Evolutionary conservation across 2,888 invertebrate species (phyloP).

Genomic region (Habrosyne pyritoides): DNA sequence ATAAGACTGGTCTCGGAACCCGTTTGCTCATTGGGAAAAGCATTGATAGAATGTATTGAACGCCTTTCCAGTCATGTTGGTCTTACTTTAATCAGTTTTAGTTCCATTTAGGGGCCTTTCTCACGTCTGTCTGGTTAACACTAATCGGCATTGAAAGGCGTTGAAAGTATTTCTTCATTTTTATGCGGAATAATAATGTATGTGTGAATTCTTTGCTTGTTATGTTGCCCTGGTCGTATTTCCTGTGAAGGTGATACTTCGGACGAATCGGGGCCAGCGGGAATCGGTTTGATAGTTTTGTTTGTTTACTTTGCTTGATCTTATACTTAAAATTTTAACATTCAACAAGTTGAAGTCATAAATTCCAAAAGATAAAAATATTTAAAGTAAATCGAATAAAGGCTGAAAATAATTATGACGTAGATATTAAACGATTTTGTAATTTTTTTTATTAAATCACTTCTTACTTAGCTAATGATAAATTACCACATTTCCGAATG

Average conservation of each 20-base stretch:
- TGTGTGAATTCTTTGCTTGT: neutral
- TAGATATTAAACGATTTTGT: too few species aligned
- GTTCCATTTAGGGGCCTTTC: slow-evolving; percentile 24
- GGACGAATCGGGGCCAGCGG: neutral
- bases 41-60: slow-evolving; percentile 24
- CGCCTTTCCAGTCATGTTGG: slow-evolving; percentile 18
- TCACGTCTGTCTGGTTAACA: slow-evolving; percentile 21
- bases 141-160: slow-evolving; percentile 3
- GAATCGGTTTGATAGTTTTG: too few species aligned
- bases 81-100: slow-evolving; percentile 10
- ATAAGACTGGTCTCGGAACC: slow-evolving; percentile 20
- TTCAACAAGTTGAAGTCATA: too few species aligned
- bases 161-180: slow-evolving; percentile 1
- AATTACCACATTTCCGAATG: neutral
- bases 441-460: too few species aligned
- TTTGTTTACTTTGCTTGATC: too few species aligned
- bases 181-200: too few species aligned
- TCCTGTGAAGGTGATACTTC: neutral
- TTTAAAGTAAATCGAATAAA: too few species aligned
- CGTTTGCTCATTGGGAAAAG: slow-evolving; percentile 28
- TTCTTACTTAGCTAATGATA: too few species aligned
- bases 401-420: too few species aligned
- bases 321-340: too few species aligned
- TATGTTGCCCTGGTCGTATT: neutral
- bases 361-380: too few species aligned